Evolutionary conservation across 2,888 invertebrate species (phyloP), one percentile per base, ranked within the genome.

Genomic region (Pterostichus madidus): DNA sequence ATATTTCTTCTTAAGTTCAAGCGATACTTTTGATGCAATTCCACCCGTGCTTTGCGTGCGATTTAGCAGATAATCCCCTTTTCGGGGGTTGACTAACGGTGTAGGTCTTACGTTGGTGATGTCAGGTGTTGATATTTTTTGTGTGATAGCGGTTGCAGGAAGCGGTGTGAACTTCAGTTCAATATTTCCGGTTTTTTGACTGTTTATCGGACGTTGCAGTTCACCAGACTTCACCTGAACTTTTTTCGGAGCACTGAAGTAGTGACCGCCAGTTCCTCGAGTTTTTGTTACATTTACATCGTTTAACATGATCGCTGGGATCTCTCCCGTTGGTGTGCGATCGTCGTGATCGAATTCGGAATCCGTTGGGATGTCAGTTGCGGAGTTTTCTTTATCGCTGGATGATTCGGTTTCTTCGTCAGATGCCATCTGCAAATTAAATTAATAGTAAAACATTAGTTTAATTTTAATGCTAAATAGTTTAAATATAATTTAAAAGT

Each of bases 301-400:
- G 87, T 95, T 94, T 84, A 95, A 93, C 77, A 95, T 92, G 83
- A 96, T 96, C 85, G 95, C 93, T 10, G 96, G 97, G 32, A 95
- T 93, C 85, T 94, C 94, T 78, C 94, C 93, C 0, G 94, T 93
- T 24, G 95, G 95, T 0, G 93, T 93, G 15, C 90, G 90, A 56
- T 94, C 95, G 87, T 97, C 96, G 85, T 96, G 94, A 85, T 96
- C 97, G 88, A 97, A 97, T 90, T 97, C 97, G 32, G 97, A 97
- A 90, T 97, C 97, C 0, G 97, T 97, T 71, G 97, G 97, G 86
- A 97, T 97, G 91, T 97, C 97, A 0, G 97, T 97, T 1, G 96
- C 97, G 6, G 96, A 97, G 86, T 97, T 97, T 85, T 95, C 94
- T 85, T 94, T 93, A 87, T 94, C 93, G 86, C 94, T 94, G 85